Conservation (phyloP, 2,113 vertebrate genomes). For the Pseudolaguvia tuberculata region DNA sequence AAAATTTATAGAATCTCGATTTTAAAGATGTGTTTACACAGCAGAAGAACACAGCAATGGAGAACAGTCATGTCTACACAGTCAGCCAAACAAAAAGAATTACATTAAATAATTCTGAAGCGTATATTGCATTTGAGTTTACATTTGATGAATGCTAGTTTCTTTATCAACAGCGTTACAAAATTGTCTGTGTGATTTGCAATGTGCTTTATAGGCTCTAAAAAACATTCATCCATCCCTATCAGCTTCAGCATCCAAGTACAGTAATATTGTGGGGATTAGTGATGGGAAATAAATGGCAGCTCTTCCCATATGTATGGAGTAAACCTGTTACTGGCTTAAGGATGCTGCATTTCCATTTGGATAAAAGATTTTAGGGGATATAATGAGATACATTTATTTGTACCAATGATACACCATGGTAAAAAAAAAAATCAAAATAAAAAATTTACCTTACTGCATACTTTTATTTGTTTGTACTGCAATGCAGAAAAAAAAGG, state of each 20-base stretch:
- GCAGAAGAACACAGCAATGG: background rate
- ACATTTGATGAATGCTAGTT: too few relatives aligned
- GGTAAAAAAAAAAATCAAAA: background rate
- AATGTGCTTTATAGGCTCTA: too few relatives aligned
- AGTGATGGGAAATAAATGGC: background rate
- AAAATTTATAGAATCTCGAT: too few relatives aligned
- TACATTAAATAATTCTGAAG: background rate
- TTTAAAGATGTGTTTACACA: too few relatives aligned
- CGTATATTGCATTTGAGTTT: too few relatives aligned
- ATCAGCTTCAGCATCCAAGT: background rate
- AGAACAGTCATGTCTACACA: background rate
- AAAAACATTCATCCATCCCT: background rate
- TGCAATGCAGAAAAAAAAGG: background rate
- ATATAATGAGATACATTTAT: background rate
- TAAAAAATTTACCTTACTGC: background rate
- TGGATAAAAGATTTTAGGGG: background rate
- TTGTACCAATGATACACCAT: background rate
- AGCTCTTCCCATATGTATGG: background rate
- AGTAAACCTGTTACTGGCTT: background rate
- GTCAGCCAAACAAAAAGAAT: background rate
- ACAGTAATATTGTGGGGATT: background rate
- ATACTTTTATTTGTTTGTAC: background rate
- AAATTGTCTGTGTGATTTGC: too few relatives aligned
- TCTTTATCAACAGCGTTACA: too few relatives aligned
- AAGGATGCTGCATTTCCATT: background rate